phyloP scores from a whole-genome alignment of 2,797 vertebrate species.

The Schizopygopsis malacanthus region DNA sequence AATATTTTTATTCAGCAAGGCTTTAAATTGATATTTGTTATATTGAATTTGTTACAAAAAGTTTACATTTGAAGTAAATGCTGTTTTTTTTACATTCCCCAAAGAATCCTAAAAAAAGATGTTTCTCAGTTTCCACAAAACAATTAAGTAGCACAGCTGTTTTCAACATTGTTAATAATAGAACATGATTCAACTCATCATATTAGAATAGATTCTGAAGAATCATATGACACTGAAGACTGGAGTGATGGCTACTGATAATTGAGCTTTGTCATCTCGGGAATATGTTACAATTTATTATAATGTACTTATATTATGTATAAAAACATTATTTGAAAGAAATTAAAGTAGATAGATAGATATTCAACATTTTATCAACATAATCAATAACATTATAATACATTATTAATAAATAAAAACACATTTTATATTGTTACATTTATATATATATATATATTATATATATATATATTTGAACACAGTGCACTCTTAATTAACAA shows the following conservation, averaged over 20 bases:
- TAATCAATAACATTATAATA: too few relatives aligned
- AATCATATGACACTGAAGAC: neutral
- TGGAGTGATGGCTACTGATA: neutral
- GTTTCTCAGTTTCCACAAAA: neutral
- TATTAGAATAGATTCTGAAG: neutral
- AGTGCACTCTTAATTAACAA: conserved; percentile 43
- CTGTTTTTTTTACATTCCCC: neutral
- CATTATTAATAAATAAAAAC: too few relatives aligned
- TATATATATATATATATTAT: too few relatives aligned
- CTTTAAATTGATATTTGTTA: neutral
- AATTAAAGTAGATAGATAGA: too few relatives aligned
- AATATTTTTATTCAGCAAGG: neutral
- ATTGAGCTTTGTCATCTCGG: neutral
- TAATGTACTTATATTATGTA: too few relatives aligned
- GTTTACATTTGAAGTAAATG: neutral
- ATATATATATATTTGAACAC: too few relatives aligned
- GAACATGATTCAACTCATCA: neutral
- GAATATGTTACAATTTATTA: neutral
- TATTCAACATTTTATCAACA: too few relatives aligned
- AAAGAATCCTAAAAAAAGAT: neutral
- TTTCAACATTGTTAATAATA: neutral
- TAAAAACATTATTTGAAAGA: too few relatives aligned
- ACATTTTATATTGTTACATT: too few relatives aligned
- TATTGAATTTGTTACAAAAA: neutral
- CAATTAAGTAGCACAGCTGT: neutral